A percentile compares a stretch with the other conserved stretches of the same genome.
phyloP scores from a whole-genome alignment of 1,140 invertebrate species.

The Aphaenogaster rudis region DNA sequence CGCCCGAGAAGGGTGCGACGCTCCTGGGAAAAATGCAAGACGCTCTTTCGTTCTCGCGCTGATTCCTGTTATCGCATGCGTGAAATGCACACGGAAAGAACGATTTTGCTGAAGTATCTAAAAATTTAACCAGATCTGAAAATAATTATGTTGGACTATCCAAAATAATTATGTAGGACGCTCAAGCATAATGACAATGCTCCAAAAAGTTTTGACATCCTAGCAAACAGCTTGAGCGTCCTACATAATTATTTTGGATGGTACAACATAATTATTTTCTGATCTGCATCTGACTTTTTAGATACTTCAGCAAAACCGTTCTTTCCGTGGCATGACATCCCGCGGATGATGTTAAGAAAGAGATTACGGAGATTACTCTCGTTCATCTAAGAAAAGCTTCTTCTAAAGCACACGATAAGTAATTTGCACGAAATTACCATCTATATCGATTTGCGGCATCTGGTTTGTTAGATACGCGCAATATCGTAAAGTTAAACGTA shows the following conservation, averaged over 20 bases:
- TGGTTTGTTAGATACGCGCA: not conserved
- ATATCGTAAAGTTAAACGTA: not conserved
- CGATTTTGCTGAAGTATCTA: too few relatives aligned
- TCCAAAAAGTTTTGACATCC: too few relatives aligned
- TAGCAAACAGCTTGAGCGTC: too few relatives aligned
- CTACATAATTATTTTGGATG: too few relatives aligned
- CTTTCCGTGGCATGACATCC: not conserved
- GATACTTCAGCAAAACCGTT: too few relatives aligned
- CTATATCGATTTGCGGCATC: not conserved
- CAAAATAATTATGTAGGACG: too few relatives aligned
- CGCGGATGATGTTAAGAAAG: not conserved
- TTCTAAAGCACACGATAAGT: not conserved
- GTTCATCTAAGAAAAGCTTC: not conserved
- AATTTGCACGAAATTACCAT: not conserved
- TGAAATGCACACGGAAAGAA: not conserved
- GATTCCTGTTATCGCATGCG: not conserved
- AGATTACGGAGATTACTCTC: slow-evolving; percentile 3
- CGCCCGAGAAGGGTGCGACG: slow-evolving; percentile 47
- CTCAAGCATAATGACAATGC: too few relatives aligned
- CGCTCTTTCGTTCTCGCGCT: slow-evolving; percentile 42
- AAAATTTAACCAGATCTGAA: too few relatives aligned
- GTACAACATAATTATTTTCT: too few relatives aligned
- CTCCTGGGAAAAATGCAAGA: slow-evolving; percentile 77
- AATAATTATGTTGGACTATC: too few relatives aligned
- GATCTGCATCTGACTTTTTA: too few relatives aligned